phyloP scores from a whole-genome alignment of 1,140 invertebrate genomes.

The Drosophila ercepeae region DNA sequence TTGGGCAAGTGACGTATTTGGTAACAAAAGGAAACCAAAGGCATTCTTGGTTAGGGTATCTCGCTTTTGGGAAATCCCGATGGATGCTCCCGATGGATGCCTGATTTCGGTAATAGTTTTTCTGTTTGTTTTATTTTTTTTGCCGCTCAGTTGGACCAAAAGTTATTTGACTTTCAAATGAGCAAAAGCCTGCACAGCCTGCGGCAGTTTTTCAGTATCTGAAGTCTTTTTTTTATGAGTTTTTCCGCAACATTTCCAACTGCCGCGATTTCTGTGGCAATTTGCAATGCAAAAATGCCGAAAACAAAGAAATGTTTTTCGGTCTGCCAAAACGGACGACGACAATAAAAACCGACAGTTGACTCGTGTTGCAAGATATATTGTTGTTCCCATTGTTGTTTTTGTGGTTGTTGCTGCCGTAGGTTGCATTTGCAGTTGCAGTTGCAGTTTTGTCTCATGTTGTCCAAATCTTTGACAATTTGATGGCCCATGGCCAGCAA shows the following conservation, averaged over 20 bases:
- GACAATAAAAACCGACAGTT: conserved; percentile 82
- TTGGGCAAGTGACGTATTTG: not conserved
- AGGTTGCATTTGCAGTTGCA: conserved; percentile 4
- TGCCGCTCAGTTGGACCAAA: conserved; percentile 28
- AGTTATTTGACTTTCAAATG: conserved; percentile 81
- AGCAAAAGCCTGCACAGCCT: conserved; percentile 45
- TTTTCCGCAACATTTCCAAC: conserved; percentile 78
- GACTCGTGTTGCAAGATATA: conserved; percentile 82
- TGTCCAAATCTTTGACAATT: conserved; percentile 52
- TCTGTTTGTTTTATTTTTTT: conserved; percentile 29
- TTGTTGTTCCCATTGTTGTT: conserved; percentile 61
- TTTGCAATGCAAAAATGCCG: conserved; percentile 81
- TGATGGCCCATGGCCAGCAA: conserved; percentile 66
- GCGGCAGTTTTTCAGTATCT: conserved; percentile 38
- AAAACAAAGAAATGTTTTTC: conserved; percentile 78
- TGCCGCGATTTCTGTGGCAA: conserved; percentile 77
- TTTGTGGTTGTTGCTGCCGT: conserved; percentile 14
- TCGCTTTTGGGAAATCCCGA: conserved; percentile 5
- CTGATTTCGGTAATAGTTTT: conserved; percentile 67
- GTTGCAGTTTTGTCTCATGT: conserved; percentile 12
- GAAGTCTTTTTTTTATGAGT: conserved; percentile 70
- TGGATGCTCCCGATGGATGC: not conserved
- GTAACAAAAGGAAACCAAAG: not conserved
- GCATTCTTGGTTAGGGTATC: conserved; percentile 38
- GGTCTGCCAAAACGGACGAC: conserved; percentile 62